Evolutionary conservation across 2,797 vertebrate species (phyloP), one percentile per base, ranked within the genome.

Genomic region (Acropternis orthonyx): DNA sequence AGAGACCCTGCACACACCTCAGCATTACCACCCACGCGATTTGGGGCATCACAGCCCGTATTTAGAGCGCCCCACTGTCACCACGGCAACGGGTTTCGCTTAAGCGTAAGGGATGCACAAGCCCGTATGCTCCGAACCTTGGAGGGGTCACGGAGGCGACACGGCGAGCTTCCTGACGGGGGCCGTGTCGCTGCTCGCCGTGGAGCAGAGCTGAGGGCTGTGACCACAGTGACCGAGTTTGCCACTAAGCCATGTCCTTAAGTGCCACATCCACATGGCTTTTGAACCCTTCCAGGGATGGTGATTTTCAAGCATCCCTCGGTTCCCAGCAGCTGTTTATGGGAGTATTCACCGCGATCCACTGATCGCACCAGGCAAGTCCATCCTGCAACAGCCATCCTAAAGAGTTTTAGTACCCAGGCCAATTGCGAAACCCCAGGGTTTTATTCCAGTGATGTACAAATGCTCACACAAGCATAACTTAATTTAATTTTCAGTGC

Each of bases 71-170:
- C 76, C 66, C 4, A 3, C 66, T 39, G 88, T 98, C 88, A 74
- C 97, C 95, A 97, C 92, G 91, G 97, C 43, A 97, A 98, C 97
- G 1, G 36, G 72, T 26, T 96, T 96, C 24, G 5, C 95, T 98
- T 95, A 95, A 96, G 74, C 61, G 49, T 69, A 90, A 59, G 58
- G 58, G 49, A 54, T 41, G 84, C 61, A 63, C 46, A 30, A 80
- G 85, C 36, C 21, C 3, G 1, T 32, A 66, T 19, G 89, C 71
- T 95, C 85, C 61, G 66, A 94, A 61, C 89, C 95, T 54, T 4
- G 17, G 37, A 10, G 0, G 27, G 79, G n/a, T n/a, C 91, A 67
- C 37, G 76, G 30, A 9, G 12, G 39, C 2, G 20, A 23, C 44
- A 17, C 7, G 0, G 8, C 1, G 4, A 48, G 59, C 48, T 48